phyloP scores from a whole-genome alignment of 2,113 vertebrate genomes.

The Vimba vimba region DNA sequence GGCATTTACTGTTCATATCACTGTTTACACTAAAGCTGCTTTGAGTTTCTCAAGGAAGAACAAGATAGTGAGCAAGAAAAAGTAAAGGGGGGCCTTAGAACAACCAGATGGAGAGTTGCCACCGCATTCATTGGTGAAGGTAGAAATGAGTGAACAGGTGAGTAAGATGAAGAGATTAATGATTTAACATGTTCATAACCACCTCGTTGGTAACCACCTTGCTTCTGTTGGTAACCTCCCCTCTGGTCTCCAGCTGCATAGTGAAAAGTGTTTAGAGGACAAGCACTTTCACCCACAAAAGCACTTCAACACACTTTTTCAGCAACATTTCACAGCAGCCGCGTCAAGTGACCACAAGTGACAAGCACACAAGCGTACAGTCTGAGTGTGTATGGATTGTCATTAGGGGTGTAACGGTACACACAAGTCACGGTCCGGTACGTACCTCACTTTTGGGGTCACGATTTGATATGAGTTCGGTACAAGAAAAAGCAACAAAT shows the following conservation, averaged over 20 bases:
- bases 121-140: neutral
- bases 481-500: too few relatives aligned
- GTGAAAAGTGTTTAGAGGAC: conserved; percentile 39
- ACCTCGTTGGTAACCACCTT: conserved; percentile 62
- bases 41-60: neutral
- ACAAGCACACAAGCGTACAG: neutral
- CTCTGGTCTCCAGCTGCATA: conserved; percentile 71
- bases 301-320: neutral
- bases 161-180: conserved; percentile 14
- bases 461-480: too few relatives aligned
- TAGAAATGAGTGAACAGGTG: neutral
- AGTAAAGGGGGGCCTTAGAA: neutral
- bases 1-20: neutral
- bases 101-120: neutral
- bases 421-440: too few relatives aligned
- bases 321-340: neutral
- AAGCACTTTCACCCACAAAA: conserved; percentile 8
- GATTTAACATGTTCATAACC: conserved; percentile 47
- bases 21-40: neutral
- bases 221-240: conserved; percentile 75
- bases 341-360: neutral
- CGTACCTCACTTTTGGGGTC: too few relatives aligned
- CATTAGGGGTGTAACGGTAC: neutral
- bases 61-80: neutral
- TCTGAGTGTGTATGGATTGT: neutral